Base-by-base conservation (phyloP, 2,888 invertebrate genomes). In the Himalopsyche kuldschensis region DNA sequence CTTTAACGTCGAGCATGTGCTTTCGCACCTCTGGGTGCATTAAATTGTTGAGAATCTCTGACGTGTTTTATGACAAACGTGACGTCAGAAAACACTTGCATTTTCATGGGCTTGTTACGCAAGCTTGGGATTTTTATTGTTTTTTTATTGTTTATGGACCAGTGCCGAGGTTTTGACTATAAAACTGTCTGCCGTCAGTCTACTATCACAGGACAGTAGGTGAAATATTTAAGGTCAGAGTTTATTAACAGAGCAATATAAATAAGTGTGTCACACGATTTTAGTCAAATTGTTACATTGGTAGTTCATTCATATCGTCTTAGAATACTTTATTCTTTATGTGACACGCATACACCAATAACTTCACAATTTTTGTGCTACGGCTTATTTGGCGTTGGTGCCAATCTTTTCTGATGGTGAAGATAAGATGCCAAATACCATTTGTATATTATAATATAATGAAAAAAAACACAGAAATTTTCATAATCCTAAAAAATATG, bases 81-180 rank as follows among this genome's bases (percentile, higher is more conserved):
- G 84, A 86, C 86, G 85, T 86, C 86, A 86, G 75, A 47, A 55
- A 80, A 83, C 84, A 85, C 86, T 86, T 86, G 86, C 86, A 86
- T 81, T 86, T 86, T 86, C 86, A 84, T 69, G 85, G 78, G 77
- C 82, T 79, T 84, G 86, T 85, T 85, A 85, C 84, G 86, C 79
- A 83, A 84, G 84, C 55, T 78, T 20, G 32, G 84, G 80, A 82
- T 84, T 85, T 86, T 84, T 86, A 85, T 84, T 85, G 82, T 79
- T 81, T 86, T 86, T 86, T 86, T 86, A 86, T 85, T 84, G 86
- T 86, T 85, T 86, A 86, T 84, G 85, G 84, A 76, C 79, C 47
- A 85, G 78, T 79, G 81, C 78, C 80, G 84, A 79, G 84, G 85
- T 80, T 84, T 83, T 81, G 86, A 84, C 84, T 84, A 83, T 86